Conservation (phyloP, 2,888 invertebrate genomes). For the Zelleria hepariella region DNA sequence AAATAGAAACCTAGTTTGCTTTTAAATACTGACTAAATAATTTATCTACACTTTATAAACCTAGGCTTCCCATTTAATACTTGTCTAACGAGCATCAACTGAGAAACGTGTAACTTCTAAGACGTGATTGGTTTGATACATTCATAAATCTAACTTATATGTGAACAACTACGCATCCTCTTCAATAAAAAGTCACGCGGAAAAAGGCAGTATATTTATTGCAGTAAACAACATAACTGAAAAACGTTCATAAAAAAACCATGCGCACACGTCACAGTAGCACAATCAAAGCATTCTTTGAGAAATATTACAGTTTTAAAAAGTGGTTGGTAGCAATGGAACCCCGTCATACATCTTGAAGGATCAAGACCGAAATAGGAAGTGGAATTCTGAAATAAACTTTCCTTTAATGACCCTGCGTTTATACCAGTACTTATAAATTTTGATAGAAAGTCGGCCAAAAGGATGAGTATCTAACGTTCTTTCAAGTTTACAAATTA, state of each 20-base stretch:
- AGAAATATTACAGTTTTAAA: background rate
- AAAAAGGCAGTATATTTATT: conserved; percentile 5
- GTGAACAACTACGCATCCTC: conserved; percentile 14
- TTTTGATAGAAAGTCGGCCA: too few species aligned
- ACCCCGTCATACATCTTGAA: background rate
- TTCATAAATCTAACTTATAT: conserved; percentile 20
- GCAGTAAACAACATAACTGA: conserved; percentile 12
- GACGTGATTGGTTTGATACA: conserved; percentile 60
- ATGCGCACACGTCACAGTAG: conserved; percentile 29
- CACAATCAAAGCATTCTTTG: conserved; percentile 35
- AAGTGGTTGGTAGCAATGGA: conserved; percentile 1
- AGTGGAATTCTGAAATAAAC: background rate
- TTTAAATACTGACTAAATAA: background rate
- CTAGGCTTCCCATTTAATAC: too few species aligned
- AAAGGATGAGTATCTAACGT: too few species aligned
- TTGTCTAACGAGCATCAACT: background rate
- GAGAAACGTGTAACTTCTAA: conserved; percentile 14
- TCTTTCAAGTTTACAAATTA: background rate
- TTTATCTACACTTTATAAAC: background rate
- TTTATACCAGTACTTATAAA: too few species aligned
- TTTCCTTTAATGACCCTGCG: background rate
- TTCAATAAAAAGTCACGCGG: conserved; percentile 36
- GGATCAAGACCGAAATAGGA: background rate
- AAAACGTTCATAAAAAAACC: conserved; percentile 14
- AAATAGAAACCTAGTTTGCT: background rate